A percentile compares a stretch with the other conserved stretches of the same genome.
Evolutionary conservation across 2,113 vertebrate species (phyloP).

Genomic region (Scatophagus argus): DNA sequence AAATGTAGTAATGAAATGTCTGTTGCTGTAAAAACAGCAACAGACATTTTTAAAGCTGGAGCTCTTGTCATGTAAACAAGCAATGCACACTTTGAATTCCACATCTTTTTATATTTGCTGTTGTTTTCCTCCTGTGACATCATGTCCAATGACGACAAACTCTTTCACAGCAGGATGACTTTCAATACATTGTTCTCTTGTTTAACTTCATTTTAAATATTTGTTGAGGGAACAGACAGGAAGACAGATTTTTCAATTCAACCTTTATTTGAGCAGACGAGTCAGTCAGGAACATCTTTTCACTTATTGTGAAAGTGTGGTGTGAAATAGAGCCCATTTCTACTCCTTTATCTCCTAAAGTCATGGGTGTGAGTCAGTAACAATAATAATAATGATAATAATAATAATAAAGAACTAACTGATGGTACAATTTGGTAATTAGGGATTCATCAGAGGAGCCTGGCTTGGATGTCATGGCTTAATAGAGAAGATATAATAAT

Average conservation of each 20-base stretch:
- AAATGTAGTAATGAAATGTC: no score
- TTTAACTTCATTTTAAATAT: background rate
- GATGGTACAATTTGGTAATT: no score
- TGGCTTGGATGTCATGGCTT: background rate
- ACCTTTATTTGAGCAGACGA: constrained; percentile 51
- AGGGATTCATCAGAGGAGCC: no score
- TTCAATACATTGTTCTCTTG: background rate
- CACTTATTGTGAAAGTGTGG: background rate
- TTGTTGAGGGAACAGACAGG: background rate
- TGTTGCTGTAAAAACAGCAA: no score
- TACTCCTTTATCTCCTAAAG: background rate
- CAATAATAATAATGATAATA: background rate
- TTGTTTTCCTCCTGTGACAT: constrained; percentile 49
- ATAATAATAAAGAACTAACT: constrained; percentile 7
- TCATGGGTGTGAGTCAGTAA: background rate
- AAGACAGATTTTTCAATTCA: background rate
- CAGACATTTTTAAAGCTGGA: no score
- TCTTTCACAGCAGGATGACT: constrained; percentile 1
- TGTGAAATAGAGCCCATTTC: background rate
- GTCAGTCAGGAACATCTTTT: constrained; percentile 12
- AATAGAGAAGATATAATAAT: background rate
- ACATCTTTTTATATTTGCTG: constrained; percentile 51
- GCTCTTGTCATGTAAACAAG: no score
- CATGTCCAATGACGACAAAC: constrained; percentile 31
- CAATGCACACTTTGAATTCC: constrained; percentile 7